Conservation (phyloP, 2,113 vertebrate species). For the Melanotaenia duboulayi region DNA sequence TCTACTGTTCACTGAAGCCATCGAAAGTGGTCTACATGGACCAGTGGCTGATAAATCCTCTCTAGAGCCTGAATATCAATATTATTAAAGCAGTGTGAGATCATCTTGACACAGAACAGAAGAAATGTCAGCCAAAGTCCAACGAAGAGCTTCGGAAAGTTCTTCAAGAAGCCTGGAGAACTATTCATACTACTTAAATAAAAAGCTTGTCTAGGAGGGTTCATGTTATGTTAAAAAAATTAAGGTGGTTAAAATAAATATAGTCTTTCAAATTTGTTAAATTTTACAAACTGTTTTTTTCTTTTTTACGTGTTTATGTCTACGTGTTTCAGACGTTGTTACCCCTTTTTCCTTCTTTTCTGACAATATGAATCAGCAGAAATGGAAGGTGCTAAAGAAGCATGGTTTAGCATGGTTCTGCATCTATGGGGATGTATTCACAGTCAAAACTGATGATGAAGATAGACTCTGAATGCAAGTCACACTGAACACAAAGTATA, state of each 20-base stretch:
- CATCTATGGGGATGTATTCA: fast-evolving
- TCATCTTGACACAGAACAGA: too few relatives aligned
- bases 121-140: too few relatives aligned
- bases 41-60: too few relatives aligned
- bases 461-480: not conserved
- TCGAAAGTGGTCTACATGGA: too few relatives aligned
- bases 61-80: too few relatives aligned
- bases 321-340: too few relatives aligned
- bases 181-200: too few relatives aligned
- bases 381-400: not conserved
- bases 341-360: not conserved
- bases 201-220: too few relatives aligned
- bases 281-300: not conserved
- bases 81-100: too few relatives aligned
- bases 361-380: not conserved
- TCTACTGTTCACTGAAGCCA: too few relatives aligned
- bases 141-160: too few relatives aligned
- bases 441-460: not conserved
- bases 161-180: too few relatives aligned
- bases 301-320: not conserved
- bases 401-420: not conserved
- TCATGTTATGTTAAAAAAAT: not conserved
- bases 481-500: not conserved
- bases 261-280: not conserved
- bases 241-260: not conserved